Evolutionary conservation across 2,888 invertebrate genomes (phyloP), one percentile per base, ranked within the genome.

Genomic region (Andrena praecox): DNA sequence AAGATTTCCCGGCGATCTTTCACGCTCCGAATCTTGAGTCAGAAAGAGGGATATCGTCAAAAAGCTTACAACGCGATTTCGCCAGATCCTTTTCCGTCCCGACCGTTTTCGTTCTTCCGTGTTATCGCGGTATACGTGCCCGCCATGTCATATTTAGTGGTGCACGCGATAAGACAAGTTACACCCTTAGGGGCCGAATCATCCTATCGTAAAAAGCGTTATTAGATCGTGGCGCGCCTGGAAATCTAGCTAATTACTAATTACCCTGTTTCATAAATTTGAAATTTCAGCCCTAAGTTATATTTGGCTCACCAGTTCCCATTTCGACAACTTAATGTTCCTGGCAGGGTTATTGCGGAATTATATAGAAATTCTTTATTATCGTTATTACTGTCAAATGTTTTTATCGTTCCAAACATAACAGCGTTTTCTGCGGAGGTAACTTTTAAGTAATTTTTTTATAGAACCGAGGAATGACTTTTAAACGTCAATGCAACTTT

Each of bases 21-120:
- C 64, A 74, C 33, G 73, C 60, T 29, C 20, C 72, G 77, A 69
- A 35, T 73, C 72, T 69, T 20, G 48, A 62, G 77, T 42, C 56
- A 48, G 69, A 72, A 69, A 62, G 69, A 54, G 83, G 60, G 72
- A 77, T 82, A 77, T 62, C 83, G 64, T 77, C 77, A 66, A 77
- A 83, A 72, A 83, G 82, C 82, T 83, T 83, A 83, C 83, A 83
- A 83, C 72, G 82, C 83, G 70, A 83, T 83, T 83, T 83, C 42
- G 62, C 63, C 20, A 68, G 77, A 82, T 72, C 83, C 82, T 72
- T 82, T 68, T 77, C 35, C 82, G 67, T 68, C 82, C 59, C 63
- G 7, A 20, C 82, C 56, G 31, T 66, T 77, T 31, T 77, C 83
- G 31, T 73, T 64, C 64, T 60, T 31, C 24, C 82, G 66, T 66